These are phyloP conservation scores for Mesorhabditis spiculigera DNA, from an alignment of 2,888 invertebrate species.

Conservation along the genomic window DNA sequence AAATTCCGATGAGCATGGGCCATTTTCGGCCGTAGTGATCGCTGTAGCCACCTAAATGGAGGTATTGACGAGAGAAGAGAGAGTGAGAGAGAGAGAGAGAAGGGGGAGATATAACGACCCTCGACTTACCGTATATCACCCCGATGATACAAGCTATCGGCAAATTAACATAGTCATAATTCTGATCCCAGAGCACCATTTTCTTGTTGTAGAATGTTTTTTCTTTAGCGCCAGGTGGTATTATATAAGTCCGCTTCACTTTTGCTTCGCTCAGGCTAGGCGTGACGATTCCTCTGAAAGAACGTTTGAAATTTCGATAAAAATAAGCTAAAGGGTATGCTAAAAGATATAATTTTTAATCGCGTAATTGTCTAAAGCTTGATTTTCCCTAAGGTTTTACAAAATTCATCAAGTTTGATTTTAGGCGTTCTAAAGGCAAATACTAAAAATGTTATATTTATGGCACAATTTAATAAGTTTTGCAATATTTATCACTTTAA, in stretches of 20 bases:
- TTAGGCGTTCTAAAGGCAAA: too few relatives aligned
- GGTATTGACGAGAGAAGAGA: too few relatives aligned
- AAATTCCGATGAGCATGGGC: constrained; percentile 39
- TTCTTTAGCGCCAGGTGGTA: constrained; percentile 27
- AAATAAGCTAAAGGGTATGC: background rate
- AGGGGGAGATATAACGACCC: background rate
- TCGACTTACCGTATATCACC: constrained; percentile 43
- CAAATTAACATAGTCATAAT: constrained; percentile 52
- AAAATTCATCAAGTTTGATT: too few relatives aligned
- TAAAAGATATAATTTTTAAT: too few relatives aligned
- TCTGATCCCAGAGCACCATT: constrained; percentile 53
- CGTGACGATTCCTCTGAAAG: constrained; percentile 45
- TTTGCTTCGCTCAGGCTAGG: constrained; percentile 42
- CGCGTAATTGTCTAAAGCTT: too few relatives aligned
- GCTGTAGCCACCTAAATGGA: constrained; percentile 39
- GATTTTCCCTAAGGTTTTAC: too few relatives aligned
- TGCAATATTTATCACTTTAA: background rate
- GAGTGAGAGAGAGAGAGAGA: too few relatives aligned
- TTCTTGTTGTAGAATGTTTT: constrained; percentile 49
- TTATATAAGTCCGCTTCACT: constrained; percentile 41
- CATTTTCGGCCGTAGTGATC: constrained; percentile 45
- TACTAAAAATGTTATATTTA: too few relatives aligned
- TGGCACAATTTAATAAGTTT: too few relatives aligned
- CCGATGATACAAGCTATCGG: constrained; percentile 50
- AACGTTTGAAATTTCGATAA: background rate